Base-by-base conservation (phyloP, 2,888 invertebrate species). In the Oligia latruncula region DNA sequence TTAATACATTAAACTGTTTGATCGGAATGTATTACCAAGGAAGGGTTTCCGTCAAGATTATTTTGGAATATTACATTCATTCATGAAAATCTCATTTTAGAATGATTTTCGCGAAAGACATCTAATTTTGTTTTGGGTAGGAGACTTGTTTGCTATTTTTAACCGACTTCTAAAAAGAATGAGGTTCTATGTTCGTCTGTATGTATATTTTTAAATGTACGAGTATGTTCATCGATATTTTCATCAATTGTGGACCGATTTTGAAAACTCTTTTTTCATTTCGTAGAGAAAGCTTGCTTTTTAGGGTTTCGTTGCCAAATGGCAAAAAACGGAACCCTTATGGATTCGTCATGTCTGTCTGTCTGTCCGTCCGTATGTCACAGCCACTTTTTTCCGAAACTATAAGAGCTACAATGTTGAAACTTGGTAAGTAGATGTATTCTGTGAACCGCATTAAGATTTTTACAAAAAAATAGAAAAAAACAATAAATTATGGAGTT, bases 21-120 rank as follows among this genome's bases (percentile, higher is more conserved):
- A 87, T 80, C 76, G 43, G 29, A 86, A 78, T 83, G 67, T 80
- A 79, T 77, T 74, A 46, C 43, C n/a, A 74, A 64, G n/a, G 29
- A 74, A 64, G n/a, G 29, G 35, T 23, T 67, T 74, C 49, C 66
- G 55, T 84, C 67, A 71, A 80, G 29, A 67, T 13, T 71, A 49
- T 66, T 60, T 65, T n/a, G 13, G 11, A 80, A 74, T 55, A 52
- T 52, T 67, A 70, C 11, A 58, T 58, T 58, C 58, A 23, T 58
- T 58, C 58, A 58, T 58, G n/a, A n/a, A 58, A 58, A 40, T 17
- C 29, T 74, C 40, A 35, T 82, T 74, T 35, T 9, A 6, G 3
- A n/a, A 49, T 49, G n/a, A 66, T 68, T 78, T 80, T 66, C 3
- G 4, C 49, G 35, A 66, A 49, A n/a, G 0, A 29, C 1, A 40